Base-by-base conservation (phyloP, 2,113 vertebrate species). In the Lepisosteus oculatus region DNA sequence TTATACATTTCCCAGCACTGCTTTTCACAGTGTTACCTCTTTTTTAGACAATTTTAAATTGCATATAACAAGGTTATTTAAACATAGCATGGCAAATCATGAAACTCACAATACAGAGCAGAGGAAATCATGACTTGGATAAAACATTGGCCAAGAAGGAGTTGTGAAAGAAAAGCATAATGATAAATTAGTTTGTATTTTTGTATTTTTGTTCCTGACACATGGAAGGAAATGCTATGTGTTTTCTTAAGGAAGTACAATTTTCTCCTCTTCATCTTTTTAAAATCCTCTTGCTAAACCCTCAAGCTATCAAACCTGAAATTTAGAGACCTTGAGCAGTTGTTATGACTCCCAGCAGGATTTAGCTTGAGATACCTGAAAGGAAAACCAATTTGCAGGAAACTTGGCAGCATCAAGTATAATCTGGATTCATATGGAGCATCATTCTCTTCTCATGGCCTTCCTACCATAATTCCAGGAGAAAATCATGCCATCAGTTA, bases 171-270 rank as follows among this genome's bases (percentile, higher is more conserved):
- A 92, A 95, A 94, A 92, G 80, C 80, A 85, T 90, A 85, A 79
- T 90, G 90, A 94, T 92, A 89, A 93, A 96, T 95, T 94, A 89
- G 89, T 92, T 95, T 92, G 90, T 83, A 81, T 85, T 83, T 78
- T 92, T 92, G 82, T 87, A 82, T 88, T 92, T 92, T 93, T 86
- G 73, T 88, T 89, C 91, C 89, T 93, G 93, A 95, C 92, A 92
- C 75, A 74, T 84, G 89, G 90, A 95, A 95, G 93, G 95, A 96
- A 96, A 96, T 94, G 90, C 91, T 88, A 76, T 82, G 84, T 96
- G 91, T 95, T 97, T 97, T 94, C 91, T 92, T 95, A 92, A 92
- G 93, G 93, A 96, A 96, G 93, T 94, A 91, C 92, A 94, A 93
- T 95, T 95, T 97, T 96, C 93, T 92, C 89, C 93, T 94, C 92